phyloP scores from a whole-genome alignment of 2,888 invertebrate species.

The Metellina segmentata region DNA sequence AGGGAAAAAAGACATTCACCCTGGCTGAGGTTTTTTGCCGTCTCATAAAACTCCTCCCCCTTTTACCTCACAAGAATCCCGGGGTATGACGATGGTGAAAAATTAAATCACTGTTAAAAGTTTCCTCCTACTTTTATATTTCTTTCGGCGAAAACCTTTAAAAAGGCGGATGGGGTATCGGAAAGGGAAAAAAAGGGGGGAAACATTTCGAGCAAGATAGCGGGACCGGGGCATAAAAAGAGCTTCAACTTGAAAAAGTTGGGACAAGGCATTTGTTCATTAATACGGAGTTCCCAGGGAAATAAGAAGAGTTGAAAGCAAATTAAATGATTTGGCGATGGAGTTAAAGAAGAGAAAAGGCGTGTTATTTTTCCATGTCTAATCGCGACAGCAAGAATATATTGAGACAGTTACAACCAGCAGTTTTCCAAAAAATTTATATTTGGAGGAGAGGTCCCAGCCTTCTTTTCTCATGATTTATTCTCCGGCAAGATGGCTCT shows the following conservation, averaged over 20 bases:
- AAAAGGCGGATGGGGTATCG: constrained; percentile 15
- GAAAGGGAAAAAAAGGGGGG: constrained; percentile 28
- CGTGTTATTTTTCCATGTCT: constrained; percentile 75
- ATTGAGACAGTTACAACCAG: constrained; percentile 61
- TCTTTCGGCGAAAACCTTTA: constrained; percentile 45
- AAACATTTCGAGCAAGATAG: constrained; percentile 56
- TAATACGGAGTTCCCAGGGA: constrained; percentile 58
- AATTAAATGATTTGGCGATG: constrained; percentile 72
- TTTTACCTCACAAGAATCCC: constrained; percentile 33
- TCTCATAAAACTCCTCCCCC: constrained; percentile 33
- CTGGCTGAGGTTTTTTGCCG: constrained; percentile 36
- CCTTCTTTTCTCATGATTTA: constrained; percentile 63
- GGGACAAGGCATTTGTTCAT: constrained; percentile 75
- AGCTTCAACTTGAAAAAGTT: constrained; percentile 56
- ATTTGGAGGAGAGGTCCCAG: constrained; percentile 35
- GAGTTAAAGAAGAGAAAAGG: constrained; percentile 58
- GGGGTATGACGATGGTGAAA: constrained; percentile 67
- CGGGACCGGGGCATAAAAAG: constrained; percentile 45
- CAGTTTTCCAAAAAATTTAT: constrained; percentile 51
- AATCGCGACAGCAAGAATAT: constrained; percentile 62
- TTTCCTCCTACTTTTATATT: constrained; percentile 71
- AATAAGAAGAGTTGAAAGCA: constrained; percentile 53
- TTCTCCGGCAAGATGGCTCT: constrained; percentile 28
- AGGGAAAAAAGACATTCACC: constrained; percentile 20
- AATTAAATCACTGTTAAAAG: constrained; percentile 74